Base-by-base conservation (phyloP, 2,113 vertebrate genomes). In the Australoheros scitulus region DNA sequence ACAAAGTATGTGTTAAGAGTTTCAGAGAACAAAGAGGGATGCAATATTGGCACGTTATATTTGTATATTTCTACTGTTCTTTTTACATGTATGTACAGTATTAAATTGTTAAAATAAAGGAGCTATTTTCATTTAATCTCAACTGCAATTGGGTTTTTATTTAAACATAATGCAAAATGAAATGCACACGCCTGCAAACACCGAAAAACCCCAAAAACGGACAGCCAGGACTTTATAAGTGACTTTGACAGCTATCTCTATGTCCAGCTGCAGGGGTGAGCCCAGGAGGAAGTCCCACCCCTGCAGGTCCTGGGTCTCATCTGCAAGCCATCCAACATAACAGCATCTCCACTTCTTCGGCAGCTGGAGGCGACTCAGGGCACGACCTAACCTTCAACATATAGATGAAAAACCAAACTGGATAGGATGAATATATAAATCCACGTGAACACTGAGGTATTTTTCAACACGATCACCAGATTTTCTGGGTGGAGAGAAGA, bases 301-400 rank as follows among this genome's bases (percentile, higher is more conserved):
- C 97, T 34, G 94, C 94, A 87, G 97, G 97, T 89, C 85, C 93
- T 41, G 89, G 85, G 60, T 96, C 97, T 64, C 97, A 97, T 87
- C 96, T 96, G 85, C 97, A 97, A 86, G 97, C 97, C 91, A 96
- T 99, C 94, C 98, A 99, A 93, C 97, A 98, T 95, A 98, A 98
- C 95, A 98, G 97, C 93, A 96, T 99, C 92, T 98, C 97, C 13
- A 98, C 98, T 79, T 99, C 98, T 86, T 97, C 96, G 1, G 90
- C 96, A 0, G 95, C 96, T 91, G 96, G 96, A 85, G 96, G 97
- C 84, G 96, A 96, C 92, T 94, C 93, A 63, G 94, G 95, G 75
- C 96, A 95, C 87, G 95, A 94, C 78, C 96, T 92, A 91, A 57
- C 76, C 70, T 65, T 38, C 79, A 14, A 6, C 63, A 11, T 52